phyloP scores from a whole-genome alignment of 2,888 invertebrate species.

The Altica lythri region DNA sequence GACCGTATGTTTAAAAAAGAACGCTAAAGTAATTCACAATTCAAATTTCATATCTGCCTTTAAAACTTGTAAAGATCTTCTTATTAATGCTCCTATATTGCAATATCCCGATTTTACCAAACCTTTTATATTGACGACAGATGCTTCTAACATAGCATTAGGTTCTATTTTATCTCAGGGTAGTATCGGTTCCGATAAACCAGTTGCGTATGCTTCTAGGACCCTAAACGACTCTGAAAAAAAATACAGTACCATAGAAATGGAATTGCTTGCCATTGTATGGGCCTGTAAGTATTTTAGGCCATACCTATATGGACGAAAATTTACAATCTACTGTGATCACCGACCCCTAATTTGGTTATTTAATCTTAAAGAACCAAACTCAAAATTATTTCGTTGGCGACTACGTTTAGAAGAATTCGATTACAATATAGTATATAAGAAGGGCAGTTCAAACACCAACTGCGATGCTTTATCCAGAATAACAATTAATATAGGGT shows the following conservation, averaged over 20 bases:
- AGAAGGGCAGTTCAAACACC: constrained; percentile 15
- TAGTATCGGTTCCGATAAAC: constrained; percentile 30
- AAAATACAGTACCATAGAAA: constrained; percentile 36
- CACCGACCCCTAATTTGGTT: constrained; percentile 35
- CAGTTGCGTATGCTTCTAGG: constrained; percentile 34
- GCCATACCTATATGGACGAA: constrained; percentile 21
- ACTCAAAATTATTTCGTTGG: constrained; percentile 24
- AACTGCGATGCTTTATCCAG: constrained; percentile 7
- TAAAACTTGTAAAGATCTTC: constrained; percentile 32
- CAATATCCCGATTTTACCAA: constrained; percentile 40
- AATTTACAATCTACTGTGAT: background rate
- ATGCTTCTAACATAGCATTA: constrained; percentile 36
- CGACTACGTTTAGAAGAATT: constrained; percentile 18
- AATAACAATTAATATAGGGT: constrained; percentile 12
- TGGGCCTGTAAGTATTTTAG: too few species aligned
- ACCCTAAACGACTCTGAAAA: constrained; percentile 28
- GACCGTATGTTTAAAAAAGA: constrained; percentile 32
- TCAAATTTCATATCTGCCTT: constrained; percentile 27
- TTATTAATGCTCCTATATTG: constrained; percentile 34
- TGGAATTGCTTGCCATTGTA: constrained; percentile 37
- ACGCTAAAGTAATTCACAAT: constrained; percentile 24
- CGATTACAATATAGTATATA: constrained; percentile 21
- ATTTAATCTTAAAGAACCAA: constrained; percentile 18
- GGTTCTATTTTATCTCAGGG: constrained; percentile 39
- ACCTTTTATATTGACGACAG: constrained; percentile 38